Base-by-base conservation (phyloP, 2,888 invertebrate genomes). In the Arctia plantaginis region DNA sequence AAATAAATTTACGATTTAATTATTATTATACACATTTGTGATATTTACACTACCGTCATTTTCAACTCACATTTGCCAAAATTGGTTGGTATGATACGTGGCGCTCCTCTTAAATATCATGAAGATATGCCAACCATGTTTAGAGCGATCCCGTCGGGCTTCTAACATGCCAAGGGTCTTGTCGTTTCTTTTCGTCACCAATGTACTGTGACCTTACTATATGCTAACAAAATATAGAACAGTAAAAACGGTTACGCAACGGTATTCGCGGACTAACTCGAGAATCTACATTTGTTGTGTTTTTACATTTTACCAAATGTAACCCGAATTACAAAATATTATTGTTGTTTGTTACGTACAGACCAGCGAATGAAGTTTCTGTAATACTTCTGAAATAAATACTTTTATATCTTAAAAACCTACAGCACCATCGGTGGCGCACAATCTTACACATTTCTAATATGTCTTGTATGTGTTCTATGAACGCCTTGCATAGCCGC, bases 401-500 rank as follows among this genome's bases (percentile, higher is more conserved):
- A 62, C 30, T 62, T 62, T 18, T 62, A 30, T 30, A 59, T 15
- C 30, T 55, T 55, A 23, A 10, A 33, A 68, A 35, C 67, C 30
- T 67, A 55, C 51, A 51, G 51, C 6, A 35, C 55, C 3, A 30
- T 30, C 18, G 1, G n/a, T 39, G 13, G n/a, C 12, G 20, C 27
- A 27, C 27, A 12, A 77, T 66, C 47, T 82, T 90, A 93, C 13
- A 96, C 93, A 78, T 95, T 95, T 67, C 90, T 89, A 77, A 96
- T 95, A 82, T 96, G 95, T 73, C 96, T 94, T 33, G 97, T 97
- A 86, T 97, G 97, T 75, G 96, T 96, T 77, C 97, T 96, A 64
- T 97, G 96, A 4, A 97, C 94, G 8, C 97, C 97, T 75, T 96
- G 96, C 86, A 97, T 97, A 0, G 97, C 97, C 3, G 96, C 90